Conservation (phyloP, 2,888 invertebrate species). For the Sesamia inferens region DNA sequence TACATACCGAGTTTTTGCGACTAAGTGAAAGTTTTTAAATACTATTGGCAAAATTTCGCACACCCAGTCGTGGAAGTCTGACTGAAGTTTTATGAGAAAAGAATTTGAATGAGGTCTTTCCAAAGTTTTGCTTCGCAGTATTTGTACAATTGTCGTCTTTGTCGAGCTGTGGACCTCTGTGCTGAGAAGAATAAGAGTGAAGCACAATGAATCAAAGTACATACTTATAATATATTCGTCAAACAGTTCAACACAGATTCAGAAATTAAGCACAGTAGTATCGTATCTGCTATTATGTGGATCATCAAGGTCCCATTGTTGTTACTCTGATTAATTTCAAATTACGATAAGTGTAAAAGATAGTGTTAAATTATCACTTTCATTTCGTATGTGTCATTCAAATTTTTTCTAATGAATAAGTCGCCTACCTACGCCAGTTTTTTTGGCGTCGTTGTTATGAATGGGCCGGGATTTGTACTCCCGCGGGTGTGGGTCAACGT, state of each 20-base stretch:
- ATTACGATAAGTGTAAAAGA: constrained; percentile 53
- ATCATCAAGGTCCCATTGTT: too few species aligned
- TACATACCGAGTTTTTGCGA: constrained; percentile 54
- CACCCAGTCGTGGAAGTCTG: constrained; percentile 26
- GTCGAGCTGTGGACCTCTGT: too few species aligned
- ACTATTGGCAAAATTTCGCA: constrained; percentile 51
- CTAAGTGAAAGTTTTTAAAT: constrained; percentile 65
- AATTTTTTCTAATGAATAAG: constrained; percentile 49
- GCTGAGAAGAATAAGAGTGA: not conserved
- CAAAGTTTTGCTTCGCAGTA: constrained; percentile 8
- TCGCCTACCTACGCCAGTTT: constrained; percentile 56
- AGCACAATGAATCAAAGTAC: constrained; percentile 7
- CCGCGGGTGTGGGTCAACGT: constrained; percentile 36
- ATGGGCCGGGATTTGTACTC: constrained; percentile 59
- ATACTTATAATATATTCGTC: constrained; percentile 10
- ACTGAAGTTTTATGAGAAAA: constrained; percentile 34
- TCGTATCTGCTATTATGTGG: not conserved
- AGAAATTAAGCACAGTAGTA: constrained; percentile 6
- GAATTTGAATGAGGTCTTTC: constrained; percentile 39
- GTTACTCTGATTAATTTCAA: constrained; percentile 13
- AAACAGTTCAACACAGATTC: constrained; percentile 9
- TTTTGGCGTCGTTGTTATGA: constrained; percentile 53
- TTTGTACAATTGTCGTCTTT: not conserved
- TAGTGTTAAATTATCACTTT: constrained; percentile 53
- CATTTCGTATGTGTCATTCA: constrained; percentile 59